Evolutionary conservation across 2,888 invertebrate genomes (phyloP).

Genomic region (Andrena flavipes): DNA sequence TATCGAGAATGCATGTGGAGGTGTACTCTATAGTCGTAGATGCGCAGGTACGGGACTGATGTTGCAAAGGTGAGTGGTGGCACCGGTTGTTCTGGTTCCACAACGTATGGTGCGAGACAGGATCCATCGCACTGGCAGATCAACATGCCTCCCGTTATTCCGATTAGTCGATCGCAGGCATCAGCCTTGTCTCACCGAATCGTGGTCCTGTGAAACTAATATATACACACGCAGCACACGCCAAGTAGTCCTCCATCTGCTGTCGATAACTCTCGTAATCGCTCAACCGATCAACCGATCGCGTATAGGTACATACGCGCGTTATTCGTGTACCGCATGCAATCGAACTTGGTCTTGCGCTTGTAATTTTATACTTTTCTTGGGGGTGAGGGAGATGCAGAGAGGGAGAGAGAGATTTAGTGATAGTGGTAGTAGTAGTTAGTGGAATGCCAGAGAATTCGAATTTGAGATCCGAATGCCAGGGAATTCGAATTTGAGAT

Average conservation of each 20-base stretch:
- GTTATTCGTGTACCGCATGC: constrained; percentile 13
- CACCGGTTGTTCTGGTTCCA: constrained; percentile 72
- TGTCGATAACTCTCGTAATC: constrained; percentile 43
- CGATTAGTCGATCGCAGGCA: constrained; percentile 70
- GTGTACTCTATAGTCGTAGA: constrained; percentile 83
- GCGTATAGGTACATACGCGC: background rate
- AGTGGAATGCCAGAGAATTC: too few species aligned
- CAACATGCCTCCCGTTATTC: constrained; percentile 76
- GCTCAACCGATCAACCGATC: constrained; percentile 34
- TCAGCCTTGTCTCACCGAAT: constrained; percentile 79
- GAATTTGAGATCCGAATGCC: too few species aligned
- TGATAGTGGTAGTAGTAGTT: too few species aligned
- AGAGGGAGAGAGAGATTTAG: background rate
- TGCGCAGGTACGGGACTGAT: constrained; percentile 78
- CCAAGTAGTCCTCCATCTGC: constrained; percentile 78
- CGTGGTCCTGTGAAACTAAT: constrained; percentile 85
- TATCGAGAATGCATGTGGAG: constrained; percentile 84
- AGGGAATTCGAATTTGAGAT: too few species aligned
- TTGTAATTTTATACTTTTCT: background rate
- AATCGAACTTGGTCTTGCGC: constrained; percentile 46
- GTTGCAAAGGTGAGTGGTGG: constrained; percentile 70
- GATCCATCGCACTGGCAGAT: constrained; percentile 74
- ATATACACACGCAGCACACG: constrained; percentile 85
- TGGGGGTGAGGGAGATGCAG: background rate
- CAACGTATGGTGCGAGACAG: constrained; percentile 67